phyloP scores from a whole-genome alignment of 2,797 vertebrate genomes.

The Xyrichtys novacula region DNA sequence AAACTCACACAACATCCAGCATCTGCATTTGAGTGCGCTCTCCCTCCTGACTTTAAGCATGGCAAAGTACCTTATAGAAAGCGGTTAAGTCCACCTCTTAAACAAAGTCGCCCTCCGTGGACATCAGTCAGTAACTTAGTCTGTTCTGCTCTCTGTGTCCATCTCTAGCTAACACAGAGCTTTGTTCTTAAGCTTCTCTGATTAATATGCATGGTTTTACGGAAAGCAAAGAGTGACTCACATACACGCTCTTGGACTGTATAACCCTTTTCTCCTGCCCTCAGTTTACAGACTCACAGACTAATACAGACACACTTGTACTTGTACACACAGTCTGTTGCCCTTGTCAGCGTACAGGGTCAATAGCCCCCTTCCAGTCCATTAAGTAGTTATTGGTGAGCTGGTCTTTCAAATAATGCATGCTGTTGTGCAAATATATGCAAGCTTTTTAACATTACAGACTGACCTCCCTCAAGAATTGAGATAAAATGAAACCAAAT shows the following conservation, averaged over 20 bases:
- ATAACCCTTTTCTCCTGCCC: constrained; percentile 8
- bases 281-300: constrained; percentile 19
- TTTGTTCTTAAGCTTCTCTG: constrained; percentile 7
- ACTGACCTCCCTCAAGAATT: not conserved
- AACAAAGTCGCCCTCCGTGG: too few relatives aligned
- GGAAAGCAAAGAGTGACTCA: constrained; percentile 35
- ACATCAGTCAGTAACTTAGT: too few relatives aligned
- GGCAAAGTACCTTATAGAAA: too few relatives aligned
- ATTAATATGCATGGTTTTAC: constrained; percentile 54
- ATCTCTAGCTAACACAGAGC: constrained; percentile 7
- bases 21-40: too few relatives aligned
- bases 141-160: constrained; percentile 1
- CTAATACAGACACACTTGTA: constrained; percentile 22
- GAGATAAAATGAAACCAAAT: constrained; percentile 7
- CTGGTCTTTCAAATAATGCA: constrained; percentile 59
- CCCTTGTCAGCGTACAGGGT: constrained; percentile 61
- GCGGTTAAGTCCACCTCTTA: too few relatives aligned
- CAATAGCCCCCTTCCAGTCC: constrained; percentile 47
- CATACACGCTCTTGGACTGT: constrained; percentile 23
- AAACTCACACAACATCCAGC: too few relatives aligned
- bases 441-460: constrained; percentile 26
- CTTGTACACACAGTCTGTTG: constrained; percentile 35
- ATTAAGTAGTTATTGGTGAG: constrained; percentile 58
- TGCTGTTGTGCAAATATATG: constrained; percentile 54
- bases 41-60: too few relatives aligned